Evolutionary conservation across 1,140 invertebrate genomes (phyloP).

Genomic region (Phymorhynchus buccinoides): DNA sequence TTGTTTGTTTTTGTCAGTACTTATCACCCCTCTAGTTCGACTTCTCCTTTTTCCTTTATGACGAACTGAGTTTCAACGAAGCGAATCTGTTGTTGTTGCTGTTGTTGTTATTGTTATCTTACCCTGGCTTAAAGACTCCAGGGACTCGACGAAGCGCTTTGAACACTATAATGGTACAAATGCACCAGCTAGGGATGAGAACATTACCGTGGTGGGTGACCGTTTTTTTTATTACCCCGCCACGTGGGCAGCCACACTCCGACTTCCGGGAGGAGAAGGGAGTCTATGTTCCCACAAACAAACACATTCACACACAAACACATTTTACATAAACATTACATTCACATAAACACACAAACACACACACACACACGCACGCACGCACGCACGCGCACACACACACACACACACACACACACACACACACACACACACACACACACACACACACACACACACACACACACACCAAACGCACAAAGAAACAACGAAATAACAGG

Average conservation of each 20-base stretch:
- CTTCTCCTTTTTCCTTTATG: background rate
- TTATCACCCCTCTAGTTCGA: too few species aligned
- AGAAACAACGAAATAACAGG: background rate
- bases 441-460: constrained; percentile 27
- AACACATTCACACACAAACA: background rate
- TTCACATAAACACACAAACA: constrained; percentile 1
- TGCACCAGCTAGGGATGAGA: too few species aligned
- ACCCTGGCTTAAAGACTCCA: too few species aligned
- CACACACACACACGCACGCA: background rate
- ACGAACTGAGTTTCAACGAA: background rate
- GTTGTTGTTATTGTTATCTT: too few species aligned
- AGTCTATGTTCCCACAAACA: background rate
- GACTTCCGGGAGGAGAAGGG: background rate
- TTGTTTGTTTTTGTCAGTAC: too few species aligned
- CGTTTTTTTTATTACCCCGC: too few species aligned
- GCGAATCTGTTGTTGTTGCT: too few species aligned
- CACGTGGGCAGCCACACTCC: background rate
- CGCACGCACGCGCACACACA: background rate
- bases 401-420: background rate
- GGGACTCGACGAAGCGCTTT: too few species aligned
- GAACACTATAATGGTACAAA: too few species aligned
- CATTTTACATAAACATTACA: too few species aligned
- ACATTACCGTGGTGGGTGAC: too few species aligned
- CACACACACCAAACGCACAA: constrained; percentile 23
- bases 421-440: background rate